These are phyloP conservation scores for Epiblema foenella DNA, from an alignment of 2,888 invertebrate species.

Conservation along the genomic window DNA sequence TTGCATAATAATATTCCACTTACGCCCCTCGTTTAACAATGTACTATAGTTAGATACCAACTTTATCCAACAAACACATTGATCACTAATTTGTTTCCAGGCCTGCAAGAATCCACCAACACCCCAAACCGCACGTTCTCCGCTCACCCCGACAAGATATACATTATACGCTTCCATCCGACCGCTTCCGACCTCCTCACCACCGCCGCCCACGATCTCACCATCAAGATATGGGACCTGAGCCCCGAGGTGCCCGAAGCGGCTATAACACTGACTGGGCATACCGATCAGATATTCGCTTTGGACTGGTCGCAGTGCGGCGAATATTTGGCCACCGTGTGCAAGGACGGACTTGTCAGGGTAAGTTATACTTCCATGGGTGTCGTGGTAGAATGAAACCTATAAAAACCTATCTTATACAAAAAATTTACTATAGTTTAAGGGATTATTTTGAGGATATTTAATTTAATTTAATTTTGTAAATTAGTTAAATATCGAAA, in stretches of 20 bases:
- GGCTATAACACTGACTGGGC: conserved; percentile 87
- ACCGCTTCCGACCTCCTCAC: conserved; percentile 93
- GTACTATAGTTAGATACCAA: too few species aligned
- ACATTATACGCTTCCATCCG: conserved; percentile 94
- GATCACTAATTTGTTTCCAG: conserved; percentile 55
- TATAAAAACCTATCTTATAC: too few species aligned
- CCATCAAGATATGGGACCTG: conserved; percentile 95
- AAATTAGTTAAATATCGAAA: too few species aligned
- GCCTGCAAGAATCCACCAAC: conserved; percentile 91
- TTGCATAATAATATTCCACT: too few species aligned
- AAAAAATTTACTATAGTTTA: too few species aligned
- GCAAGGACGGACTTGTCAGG: conserved; percentile 93
- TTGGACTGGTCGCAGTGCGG: conserved; percentile 98
- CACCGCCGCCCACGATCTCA: conserved; percentile 95
- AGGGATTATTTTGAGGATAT: too few species aligned
- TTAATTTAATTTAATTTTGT: too few species aligned
- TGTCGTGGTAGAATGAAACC: too few species aligned
- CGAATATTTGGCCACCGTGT: conserved; percentile 92
- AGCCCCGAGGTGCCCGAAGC: conserved; percentile 64
- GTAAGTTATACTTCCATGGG: conserved; percentile 57
- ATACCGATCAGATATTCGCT: conserved; percentile 95
- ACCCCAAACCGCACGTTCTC: conserved; percentile 86
- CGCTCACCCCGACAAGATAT: conserved; percentile 96
- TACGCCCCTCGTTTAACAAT: too few species aligned
- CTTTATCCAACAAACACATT: background rate